Percentiles rank a stretch among this genome's conserved stretches.
Conservation (phyloP, 2,113 vertebrate species). For the Zapornia atra region DNA sequence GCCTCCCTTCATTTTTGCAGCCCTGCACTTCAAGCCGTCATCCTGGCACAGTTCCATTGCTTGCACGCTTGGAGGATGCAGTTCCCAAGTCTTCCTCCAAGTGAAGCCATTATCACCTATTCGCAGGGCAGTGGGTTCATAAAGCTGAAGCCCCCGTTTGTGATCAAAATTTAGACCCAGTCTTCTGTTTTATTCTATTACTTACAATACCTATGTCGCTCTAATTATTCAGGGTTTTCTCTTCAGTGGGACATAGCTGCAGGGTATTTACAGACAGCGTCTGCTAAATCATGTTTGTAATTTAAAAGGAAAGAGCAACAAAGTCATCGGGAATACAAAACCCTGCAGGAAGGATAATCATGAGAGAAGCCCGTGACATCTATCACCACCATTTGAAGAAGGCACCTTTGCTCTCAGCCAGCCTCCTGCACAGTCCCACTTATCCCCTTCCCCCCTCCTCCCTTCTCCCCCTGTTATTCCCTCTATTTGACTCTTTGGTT, state of each 20-base stretch:
- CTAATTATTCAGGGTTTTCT: background rate
- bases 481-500: background rate
- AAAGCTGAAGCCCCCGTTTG: background rate
- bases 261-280: background rate
- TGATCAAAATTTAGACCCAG: background rate
- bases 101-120: background rate
- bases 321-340: background rate
- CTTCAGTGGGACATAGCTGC: background rate
- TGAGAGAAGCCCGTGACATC: background rate
- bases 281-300: background rate
- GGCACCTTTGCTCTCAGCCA: background rate
- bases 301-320: background rate
- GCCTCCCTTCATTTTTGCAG: background rate
- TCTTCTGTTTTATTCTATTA: background rate
- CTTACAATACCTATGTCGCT: background rate
- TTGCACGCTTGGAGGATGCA: background rate
- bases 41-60: background rate
- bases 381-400: background rate
- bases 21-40: background rate
- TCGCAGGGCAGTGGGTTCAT: background rate
- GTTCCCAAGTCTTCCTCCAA: background rate
- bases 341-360: background rate
- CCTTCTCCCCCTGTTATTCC: background rate
- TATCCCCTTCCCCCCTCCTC: background rate
- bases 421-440: background rate